A percentile compares a stretch with the other conserved stretches of the same genome.
Evolutionary conservation across 2,888 invertebrate genomes (phyloP).

Genomic region (Acheta domesticus): DNA sequence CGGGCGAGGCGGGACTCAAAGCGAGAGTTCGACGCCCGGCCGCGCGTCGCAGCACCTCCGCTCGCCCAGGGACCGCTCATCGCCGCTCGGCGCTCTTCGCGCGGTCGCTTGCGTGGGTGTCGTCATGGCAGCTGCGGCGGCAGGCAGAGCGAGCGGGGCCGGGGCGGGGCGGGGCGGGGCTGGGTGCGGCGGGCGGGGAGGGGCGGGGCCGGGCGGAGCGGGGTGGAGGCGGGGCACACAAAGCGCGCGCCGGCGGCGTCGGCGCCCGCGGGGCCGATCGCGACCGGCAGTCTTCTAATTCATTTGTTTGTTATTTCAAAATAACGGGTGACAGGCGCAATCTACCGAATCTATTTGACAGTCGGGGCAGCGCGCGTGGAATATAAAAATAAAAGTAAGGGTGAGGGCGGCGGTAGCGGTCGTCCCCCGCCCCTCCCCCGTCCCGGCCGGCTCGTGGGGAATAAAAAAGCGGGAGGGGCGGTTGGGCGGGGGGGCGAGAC

Average conservation of each 20-base stretch:
- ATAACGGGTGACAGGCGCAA: constrained; percentile 18
- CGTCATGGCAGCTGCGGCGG: neutral
- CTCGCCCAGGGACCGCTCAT: neutral
- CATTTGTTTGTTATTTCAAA: constrained; percentile 18
- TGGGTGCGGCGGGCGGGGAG: neutral
- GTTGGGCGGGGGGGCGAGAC: neutral
- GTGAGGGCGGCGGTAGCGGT: constrained; percentile 18
- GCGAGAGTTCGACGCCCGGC: no score
- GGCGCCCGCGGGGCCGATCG: constrained; percentile 18
- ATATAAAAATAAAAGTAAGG: constrained; percentile 11
- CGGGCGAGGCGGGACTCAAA: no score
- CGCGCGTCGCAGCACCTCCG: neutral
- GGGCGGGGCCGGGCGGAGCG: constrained; percentile 1
- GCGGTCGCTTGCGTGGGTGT: neutral
- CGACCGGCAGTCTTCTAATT: constrained; percentile 18
- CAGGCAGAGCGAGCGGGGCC: neutral
- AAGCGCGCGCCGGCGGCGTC: constrained; percentile 5
- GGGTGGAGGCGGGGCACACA: neutral
- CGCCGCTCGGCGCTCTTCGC: neutral
- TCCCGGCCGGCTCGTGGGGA: neutral
- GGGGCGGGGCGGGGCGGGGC: neutral
- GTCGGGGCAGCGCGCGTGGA: constrained; percentile 8
- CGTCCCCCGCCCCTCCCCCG: neutral
- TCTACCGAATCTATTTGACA: constrained; percentile 18
- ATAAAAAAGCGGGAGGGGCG: neutral